phyloP scores from a whole-genome alignment of 2,113 vertebrate genomes.

The Scomber scombrus region DNA sequence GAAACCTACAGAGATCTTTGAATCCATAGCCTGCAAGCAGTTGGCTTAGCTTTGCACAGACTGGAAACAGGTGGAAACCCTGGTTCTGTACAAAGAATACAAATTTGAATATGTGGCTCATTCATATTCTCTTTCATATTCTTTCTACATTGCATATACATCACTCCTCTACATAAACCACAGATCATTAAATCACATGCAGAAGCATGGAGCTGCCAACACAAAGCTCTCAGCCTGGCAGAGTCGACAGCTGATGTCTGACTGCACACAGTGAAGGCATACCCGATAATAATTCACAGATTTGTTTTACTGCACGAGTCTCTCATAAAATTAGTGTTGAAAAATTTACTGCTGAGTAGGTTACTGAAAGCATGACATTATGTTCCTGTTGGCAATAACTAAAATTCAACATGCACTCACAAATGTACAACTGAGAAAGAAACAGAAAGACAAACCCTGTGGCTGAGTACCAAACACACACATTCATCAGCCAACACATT shows the following conservation, averaged over 20 bases:
- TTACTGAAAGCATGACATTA: constrained; percentile 19
- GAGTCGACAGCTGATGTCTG: neutral
- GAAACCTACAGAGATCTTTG: too few species aligned
- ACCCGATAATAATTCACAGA: constrained; percentile 45
- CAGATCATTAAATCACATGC: neutral
- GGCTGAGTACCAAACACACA: neutral
- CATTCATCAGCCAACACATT: too few species aligned
- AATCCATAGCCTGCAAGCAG: too few species aligned
- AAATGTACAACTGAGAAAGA: neutral
- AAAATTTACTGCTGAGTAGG: constrained; percentile 3
- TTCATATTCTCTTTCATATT: too few species aligned
- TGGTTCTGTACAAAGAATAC: too few species aligned
- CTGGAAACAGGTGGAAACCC: too few species aligned
- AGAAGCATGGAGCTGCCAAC: constrained; percentile 9
- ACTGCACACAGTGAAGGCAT: neutral
- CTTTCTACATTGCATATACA: too few species aligned
- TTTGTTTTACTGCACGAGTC: constrained; percentile 25
- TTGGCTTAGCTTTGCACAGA: too few species aligned
- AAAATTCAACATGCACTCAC: neutral
- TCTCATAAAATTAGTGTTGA: constrained; percentile 41
- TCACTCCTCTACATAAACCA: neutral
- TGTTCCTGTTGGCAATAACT: constrained; percentile 7
- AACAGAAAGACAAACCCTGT: too few species aligned
- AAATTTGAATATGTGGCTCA: too few species aligned
- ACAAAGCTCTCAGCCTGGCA: neutral